These are phyloP conservation scores for Eupelmus urozonus DNA, from an alignment of 2,888 invertebrate species.

Conservation along the genomic window DNA sequence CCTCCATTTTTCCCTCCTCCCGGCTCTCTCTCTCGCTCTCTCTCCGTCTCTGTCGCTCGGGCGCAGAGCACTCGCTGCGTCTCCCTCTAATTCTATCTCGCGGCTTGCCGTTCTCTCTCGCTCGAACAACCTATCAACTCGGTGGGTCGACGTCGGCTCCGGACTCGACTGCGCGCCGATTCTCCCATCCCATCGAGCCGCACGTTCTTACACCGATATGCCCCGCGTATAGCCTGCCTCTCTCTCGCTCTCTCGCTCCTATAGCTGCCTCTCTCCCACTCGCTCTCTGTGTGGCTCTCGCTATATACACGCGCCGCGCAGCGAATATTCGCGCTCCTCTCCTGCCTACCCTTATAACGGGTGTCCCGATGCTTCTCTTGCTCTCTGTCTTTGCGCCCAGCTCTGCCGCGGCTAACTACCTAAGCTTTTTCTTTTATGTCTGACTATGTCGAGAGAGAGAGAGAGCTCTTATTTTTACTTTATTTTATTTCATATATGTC, in stretches of 20 bases:
- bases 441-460: too few species aligned
- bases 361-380: slow-evolving; percentile 63
- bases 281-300: slow-evolving; percentile 50
- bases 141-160: slow-evolving; percentile 75
- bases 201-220: slow-evolving; percentile 76
- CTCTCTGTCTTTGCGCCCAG: not conserved
- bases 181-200: slow-evolving; percentile 76
- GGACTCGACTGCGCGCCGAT: slow-evolving; percentile 70
- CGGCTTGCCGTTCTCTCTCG: slow-evolving; percentile 66
- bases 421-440: too few species aligned
- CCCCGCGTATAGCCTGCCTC: slow-evolving; percentile 57
- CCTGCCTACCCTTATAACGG: slow-evolving; percentile 69
- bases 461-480: not conserved
- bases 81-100: slow-evolving; percentile 75
- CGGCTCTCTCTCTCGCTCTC: slow-evolving; percentile 52
- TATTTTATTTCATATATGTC: not conserved
- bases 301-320: slow-evolving; percentile 13
- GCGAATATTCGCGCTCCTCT: not conserved
- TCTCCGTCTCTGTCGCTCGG: not conserved
- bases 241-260: too few species aligned
- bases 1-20: slow-evolving; percentile 59
- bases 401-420: too few species aligned
- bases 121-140: slow-evolving; percentile 76
- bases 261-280: slow-evolving; percentile 6
- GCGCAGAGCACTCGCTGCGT: slow-evolving; percentile 58